phyloP scores from a whole-genome alignment of 1,140 invertebrate species.

The Periplaneta americana region DNA sequence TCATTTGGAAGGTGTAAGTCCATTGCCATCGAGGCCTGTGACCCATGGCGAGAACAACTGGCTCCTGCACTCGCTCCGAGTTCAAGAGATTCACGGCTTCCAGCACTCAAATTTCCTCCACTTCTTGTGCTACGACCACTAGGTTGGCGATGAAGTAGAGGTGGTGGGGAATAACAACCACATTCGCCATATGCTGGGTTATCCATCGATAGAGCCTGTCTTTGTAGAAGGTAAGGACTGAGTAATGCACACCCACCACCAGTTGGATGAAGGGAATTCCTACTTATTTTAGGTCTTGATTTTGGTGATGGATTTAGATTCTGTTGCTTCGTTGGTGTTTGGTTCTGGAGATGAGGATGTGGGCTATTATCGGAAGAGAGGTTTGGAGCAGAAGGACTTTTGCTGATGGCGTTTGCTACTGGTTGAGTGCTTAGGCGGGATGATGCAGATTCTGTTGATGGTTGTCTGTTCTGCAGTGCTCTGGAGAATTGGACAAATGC shows the following conservation, averaged over 20 bases:
- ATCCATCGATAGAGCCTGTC: constrained; percentile 65
- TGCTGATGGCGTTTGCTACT: constrained; percentile 22
- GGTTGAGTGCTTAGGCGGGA: neutral
- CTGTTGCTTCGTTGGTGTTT: neutral
- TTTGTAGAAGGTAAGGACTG: constrained; percentile 47
- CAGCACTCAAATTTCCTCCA: neutral
- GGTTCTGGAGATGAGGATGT: neutral
- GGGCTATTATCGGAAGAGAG: constrained; percentile 23
- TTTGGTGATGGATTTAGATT: neutral
- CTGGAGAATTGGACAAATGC: constrained; percentile 65
- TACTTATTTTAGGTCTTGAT: neutral
- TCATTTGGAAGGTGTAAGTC: constrained; percentile 59
- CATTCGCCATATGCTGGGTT: constrained; percentile 31
- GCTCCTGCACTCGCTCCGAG: constrained; percentile 23
- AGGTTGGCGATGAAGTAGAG: constrained; percentile 19
- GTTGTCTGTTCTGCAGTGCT: constrained; percentile 40
- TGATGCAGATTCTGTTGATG: constrained; percentile 1
- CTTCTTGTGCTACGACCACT: constrained; percentile 17
- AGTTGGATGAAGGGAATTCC: constrained; percentile 1
- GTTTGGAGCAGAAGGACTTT: constrained; percentile 49
- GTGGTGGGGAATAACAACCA: constrained; percentile 26
- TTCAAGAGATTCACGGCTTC: constrained; percentile 26
- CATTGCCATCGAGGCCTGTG: constrained; percentile 64
- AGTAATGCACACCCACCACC: constrained; percentile 44
- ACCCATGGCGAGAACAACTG: constrained; percentile 25